These are phyloP conservation scores for Chroicocephalus ridibundus DNA, from an alignment of 2,113 vertebrate genomes.

Conservation along the genomic window DNA sequence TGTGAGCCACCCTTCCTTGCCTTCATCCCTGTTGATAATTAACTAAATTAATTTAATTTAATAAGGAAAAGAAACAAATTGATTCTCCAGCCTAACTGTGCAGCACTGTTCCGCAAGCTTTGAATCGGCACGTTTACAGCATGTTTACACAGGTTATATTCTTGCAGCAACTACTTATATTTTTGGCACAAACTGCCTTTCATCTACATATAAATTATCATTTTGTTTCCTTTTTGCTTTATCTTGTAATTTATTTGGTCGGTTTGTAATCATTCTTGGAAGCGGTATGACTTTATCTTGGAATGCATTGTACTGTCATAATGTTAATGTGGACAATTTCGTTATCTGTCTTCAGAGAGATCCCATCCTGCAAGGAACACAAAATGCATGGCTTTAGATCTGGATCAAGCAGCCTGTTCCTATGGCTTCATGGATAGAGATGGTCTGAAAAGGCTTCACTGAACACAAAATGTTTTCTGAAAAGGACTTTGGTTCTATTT, in stretches of 20 bases:
- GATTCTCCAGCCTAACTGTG: neutral
- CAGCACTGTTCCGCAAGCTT: neutral
- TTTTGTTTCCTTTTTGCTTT: constrained; percentile 7
- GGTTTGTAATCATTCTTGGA: neutral
- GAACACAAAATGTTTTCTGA: neutral
- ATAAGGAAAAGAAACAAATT: neutral
- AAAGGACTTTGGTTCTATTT: neutral
- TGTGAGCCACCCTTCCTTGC: neutral
- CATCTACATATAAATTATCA: neutral
- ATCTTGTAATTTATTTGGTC: neutral
- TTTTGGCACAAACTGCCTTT: constrained; percentile 4
- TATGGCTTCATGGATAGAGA: neutral
- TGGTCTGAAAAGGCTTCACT: neutral
- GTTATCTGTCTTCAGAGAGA: neutral
- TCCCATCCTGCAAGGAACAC: neutral
- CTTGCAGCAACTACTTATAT: neutral
- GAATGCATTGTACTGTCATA: neutral
- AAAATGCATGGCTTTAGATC: neutral
- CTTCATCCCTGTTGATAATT: neutral
- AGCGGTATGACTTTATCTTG: neutral
- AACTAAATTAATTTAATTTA: neutral
- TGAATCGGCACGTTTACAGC: neutral
- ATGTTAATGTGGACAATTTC: neutral
- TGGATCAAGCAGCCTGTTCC: neutral
- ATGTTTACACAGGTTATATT: neutral